These are phyloP conservation scores for Channallabes apus DNA, from an alignment of 2,797 vertebrate genomes.

Conservation along the genomic window DNA sequence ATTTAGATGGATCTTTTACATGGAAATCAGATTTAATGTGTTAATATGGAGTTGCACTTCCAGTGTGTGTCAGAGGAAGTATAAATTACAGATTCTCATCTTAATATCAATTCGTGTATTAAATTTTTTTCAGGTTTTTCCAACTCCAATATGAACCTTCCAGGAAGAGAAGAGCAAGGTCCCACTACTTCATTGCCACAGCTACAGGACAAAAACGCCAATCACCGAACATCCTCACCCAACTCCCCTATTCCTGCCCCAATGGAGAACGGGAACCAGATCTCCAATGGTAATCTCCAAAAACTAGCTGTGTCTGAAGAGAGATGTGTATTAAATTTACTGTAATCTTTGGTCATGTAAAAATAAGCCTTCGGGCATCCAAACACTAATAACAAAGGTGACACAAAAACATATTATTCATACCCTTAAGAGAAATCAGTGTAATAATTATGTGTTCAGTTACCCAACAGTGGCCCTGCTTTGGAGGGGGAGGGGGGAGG, in stretches of 20 bases:
- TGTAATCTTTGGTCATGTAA: not conserved
- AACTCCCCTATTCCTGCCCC: conserved; percentile 73
- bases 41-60: not conserved
- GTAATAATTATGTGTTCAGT: conserved; percentile 20
- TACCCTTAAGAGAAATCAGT: conserved; percentile 23
- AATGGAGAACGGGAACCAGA: conserved; percentile 90
- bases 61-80: not conserved
- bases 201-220: conserved; percentile 92
- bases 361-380: not conserved
- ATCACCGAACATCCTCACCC: conserved; percentile 80
- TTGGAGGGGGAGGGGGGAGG: not conserved
- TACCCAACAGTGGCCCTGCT: conserved; percentile 2
- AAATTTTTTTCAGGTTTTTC: conserved; percentile 72
- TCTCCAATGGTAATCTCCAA: conserved; percentile 83
- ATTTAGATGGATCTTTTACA: not conserved
- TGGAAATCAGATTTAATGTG: not conserved
- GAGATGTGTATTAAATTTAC: not conserved
- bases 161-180: conserved; percentile 80
- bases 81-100: not conserved
- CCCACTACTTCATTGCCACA: conserved; percentile 77
- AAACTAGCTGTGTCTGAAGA: not conserved
- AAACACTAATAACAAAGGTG: conserved; percentile 20
- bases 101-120: not conserved
- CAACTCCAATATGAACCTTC: conserved; percentile 91
- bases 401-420: conserved; percentile 26